Percentiles rank a stretch among this genome's conserved stretches.
These are phyloP conservation scores for Acestrorhynchus altus DNA, from an alignment of 2,797 vertebrate species.

Conservation along the genomic window DNA sequence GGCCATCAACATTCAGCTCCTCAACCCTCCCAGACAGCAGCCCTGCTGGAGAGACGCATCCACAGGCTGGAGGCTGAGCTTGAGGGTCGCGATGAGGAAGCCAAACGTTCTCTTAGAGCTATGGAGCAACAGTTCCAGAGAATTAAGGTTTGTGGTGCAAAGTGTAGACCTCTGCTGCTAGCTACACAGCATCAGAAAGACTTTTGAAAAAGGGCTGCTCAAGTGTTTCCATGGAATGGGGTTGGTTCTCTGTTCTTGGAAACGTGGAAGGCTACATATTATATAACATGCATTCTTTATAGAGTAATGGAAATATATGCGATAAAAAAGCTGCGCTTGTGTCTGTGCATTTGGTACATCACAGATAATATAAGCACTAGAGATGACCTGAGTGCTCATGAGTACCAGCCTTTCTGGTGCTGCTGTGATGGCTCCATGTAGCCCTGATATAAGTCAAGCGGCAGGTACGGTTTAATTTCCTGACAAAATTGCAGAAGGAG, in stretches of 20 bases:
- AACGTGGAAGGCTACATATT: not conserved
- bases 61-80: constrained; percentile 90
- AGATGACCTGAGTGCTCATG: not conserved
- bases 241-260: not conserved
- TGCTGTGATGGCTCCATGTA: not conserved
- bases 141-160: constrained; percentile 81
- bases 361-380: not conserved
- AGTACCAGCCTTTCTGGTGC: not conserved
- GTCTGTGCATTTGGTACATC: no score
- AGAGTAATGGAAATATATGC: not conserved
- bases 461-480: not conserved
- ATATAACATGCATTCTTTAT: not conserved
- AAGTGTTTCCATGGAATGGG: not conserved
- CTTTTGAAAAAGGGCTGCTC: not conserved
- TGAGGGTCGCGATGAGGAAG: constrained; percentile 88
- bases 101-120: constrained; percentile 86
- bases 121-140: constrained; percentile 94
- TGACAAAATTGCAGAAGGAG: not conserved
- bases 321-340: no score
- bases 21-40: constrained; percentile 64
- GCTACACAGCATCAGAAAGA: not conserved
- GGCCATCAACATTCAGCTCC: not conserved
- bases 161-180: not conserved
- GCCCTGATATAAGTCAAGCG: not conserved
- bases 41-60: constrained; percentile 87